These are phyloP conservation scores for Tautogolabrus adspersus DNA, from an alignment of 2,113 vertebrate genomes.

Conservation along the genomic window DNA sequence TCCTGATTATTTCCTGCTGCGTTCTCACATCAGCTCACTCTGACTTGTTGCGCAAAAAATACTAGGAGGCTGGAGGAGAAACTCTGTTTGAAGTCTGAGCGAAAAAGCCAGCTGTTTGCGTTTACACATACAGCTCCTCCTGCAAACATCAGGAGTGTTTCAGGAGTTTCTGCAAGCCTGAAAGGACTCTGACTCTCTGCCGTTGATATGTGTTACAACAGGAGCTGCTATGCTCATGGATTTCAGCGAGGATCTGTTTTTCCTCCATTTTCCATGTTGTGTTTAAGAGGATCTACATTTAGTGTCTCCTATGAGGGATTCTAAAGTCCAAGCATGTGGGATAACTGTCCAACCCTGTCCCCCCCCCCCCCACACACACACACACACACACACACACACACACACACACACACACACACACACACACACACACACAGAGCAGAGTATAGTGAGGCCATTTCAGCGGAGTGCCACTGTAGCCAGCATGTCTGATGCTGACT, in stretches of 20 bases:
- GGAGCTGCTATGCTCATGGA: background rate
- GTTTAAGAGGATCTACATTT: background rate
- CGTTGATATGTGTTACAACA: background rate
- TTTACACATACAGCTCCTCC: too few relatives aligned
- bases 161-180: too few relatives aligned
- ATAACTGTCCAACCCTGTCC: background rate
- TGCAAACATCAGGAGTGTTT: too few relatives aligned
- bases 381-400: background rate
- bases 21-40: too few relatives aligned
- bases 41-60: too few relatives aligned
- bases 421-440: background rate
- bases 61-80: too few relatives aligned
- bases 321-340: background rate
- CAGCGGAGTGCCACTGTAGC: constrained; percentile 37
- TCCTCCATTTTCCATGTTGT: background rate
- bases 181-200: too few relatives aligned
- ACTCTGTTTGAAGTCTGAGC: too few relatives aligned
- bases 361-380: background rate
- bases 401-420: background rate
- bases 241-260: background rate
- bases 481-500: constrained; percentile 64
- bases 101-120: too few relatives aligned
- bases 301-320: background rate
- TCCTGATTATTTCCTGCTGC: too few relatives aligned
- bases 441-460: constrained; percentile 13